phyloP scores from a whole-genome alignment of 2,888 invertebrate species.

The Amphipoea oculea region DNA sequence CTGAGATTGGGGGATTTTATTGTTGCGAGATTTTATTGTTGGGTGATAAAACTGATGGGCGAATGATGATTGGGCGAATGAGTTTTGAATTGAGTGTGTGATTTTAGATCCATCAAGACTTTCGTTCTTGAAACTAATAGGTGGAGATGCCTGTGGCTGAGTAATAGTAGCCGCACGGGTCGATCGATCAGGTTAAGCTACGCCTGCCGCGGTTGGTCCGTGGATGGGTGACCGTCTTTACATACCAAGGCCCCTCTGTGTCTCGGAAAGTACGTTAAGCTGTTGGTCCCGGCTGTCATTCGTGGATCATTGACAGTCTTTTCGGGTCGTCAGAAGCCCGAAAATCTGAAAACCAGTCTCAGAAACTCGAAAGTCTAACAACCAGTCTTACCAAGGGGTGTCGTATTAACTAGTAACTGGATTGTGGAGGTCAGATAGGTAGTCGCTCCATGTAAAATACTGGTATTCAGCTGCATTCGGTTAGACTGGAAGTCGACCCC shows the following conservation, averaged over 20 bases:
- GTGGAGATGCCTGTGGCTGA: neutral
- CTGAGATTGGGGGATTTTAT: slow-evolving; percentile 48
- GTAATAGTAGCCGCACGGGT: neutral
- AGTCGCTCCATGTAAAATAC: neutral
- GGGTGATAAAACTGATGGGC: slow-evolving; percentile 24
- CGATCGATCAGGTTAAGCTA: neutral
- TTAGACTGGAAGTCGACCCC: neutral
- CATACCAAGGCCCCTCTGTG: too few relatives aligned
- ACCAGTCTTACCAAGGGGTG: too few relatives aligned
- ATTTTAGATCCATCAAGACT: slow-evolving; percentile 13
- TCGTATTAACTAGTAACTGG: too few relatives aligned
- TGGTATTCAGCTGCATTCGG: neutral
- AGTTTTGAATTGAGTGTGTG: slow-evolving; percentile 28
- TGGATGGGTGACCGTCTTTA: neutral
- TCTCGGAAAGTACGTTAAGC: too few relatives aligned
- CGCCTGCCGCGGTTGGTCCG: neutral
- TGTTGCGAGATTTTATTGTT: slow-evolving; percentile 46
- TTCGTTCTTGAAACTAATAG: neutral
- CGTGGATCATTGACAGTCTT: too few relatives aligned
- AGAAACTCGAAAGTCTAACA: too few relatives aligned
- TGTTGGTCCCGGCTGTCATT: too few relatives aligned
- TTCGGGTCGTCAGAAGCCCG: too few relatives aligned
- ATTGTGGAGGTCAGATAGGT: too few relatives aligned
- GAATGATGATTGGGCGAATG: slow-evolving; percentile 24
- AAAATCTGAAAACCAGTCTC: too few relatives aligned